Percentiles rank a stretch among this genome's conserved stretches.
Conservation (phyloP, 2,113 vertebrate genomes). For the Pardalotus punctatus region DNA sequence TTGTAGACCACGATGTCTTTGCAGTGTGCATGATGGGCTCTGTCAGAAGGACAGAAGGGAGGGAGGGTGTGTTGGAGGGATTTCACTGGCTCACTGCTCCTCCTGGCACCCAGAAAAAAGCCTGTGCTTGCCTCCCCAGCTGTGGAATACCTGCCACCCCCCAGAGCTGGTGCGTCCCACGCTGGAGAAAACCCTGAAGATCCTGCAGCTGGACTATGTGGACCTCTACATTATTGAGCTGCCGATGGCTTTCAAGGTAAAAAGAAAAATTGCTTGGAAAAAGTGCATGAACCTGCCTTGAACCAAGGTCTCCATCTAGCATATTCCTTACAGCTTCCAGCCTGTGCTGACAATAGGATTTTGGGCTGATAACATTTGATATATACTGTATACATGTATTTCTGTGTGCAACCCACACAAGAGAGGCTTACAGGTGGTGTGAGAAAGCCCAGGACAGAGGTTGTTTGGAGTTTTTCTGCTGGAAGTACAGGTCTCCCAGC, state of each 20-base stretch:
- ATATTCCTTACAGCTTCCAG: not conserved
- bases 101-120: not conserved
- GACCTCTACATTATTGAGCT: constrained; percentile 94
- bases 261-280: not conserved
- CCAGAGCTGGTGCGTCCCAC: constrained; percentile 85
- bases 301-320: not conserved
- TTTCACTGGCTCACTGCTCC: not conserved
- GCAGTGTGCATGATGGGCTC: not conserved
- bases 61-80: not conserved
- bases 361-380: not conserved
- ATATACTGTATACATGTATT: not conserved
- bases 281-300: not conserved
- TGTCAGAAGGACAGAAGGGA: not conserved
- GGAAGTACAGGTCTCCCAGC: not conserved
- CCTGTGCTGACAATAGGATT: not conserved
- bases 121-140: constrained; percentile 65
- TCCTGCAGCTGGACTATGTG: constrained; percentile 86
- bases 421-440: not conserved
- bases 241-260: constrained; percentile 93
- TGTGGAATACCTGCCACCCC: constrained; percentile 88
- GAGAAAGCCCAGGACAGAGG: not conserved
- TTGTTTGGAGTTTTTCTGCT: not conserved
- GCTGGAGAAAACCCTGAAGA: constrained; percentile 83
- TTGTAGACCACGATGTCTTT: not conserved
- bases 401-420: not conserved